Evolutionary conservation across 2,113 vertebrate species (phyloP), one percentile per base, ranked within the genome.

Genomic region (Brachionichthys hirsutus): DNA sequence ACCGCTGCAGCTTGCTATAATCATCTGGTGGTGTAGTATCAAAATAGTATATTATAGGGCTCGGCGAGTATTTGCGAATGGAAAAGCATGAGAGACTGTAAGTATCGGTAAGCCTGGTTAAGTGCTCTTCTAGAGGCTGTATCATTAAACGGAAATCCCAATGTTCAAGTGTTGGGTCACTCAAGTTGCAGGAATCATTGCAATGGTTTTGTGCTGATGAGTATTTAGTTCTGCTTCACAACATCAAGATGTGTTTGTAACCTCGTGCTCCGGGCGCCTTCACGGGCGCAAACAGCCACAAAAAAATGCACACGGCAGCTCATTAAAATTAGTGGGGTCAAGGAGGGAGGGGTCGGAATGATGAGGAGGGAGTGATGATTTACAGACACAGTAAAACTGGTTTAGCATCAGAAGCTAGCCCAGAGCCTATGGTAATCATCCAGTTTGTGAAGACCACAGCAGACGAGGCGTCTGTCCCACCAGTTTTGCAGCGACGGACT

Each of bases 351-450:
- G 17, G 16, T 51, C 40, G 49, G 24, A 69, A 48, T 47, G 63
- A 69, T 54, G 49, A 41, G 47, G 58, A 46, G 50, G 46, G 22
- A 16, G 8, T 57, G 34, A 2, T 51, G 17, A 81, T 84, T 79
- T 87, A 77, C 62, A 35, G 59, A 61, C 48, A 9, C 16, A 46
- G 18, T 53, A n/a, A 54, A 76, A 54, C 62, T 40, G 61, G 11
- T 69, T 79, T 68, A 77, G 40, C 51, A 62, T 67, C 18, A 41
- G 46, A 30, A 47, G 70, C 70, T 73, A n/a, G 70, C 79, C 66
- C 68, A 74, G 85, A 81, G 59, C 79, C 74, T 86, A 75, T 72
- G 71, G 70, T 17, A 48, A 67, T 68, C 73, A 54, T 74, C 18
- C 30, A 9, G 58, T 74, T 71, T 56, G 57, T 41, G 40, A 63